These are phyloP conservation scores for Cuculus canorus DNA, from an alignment of 2,797 vertebrate species.

Conservation along the genomic window DNA sequence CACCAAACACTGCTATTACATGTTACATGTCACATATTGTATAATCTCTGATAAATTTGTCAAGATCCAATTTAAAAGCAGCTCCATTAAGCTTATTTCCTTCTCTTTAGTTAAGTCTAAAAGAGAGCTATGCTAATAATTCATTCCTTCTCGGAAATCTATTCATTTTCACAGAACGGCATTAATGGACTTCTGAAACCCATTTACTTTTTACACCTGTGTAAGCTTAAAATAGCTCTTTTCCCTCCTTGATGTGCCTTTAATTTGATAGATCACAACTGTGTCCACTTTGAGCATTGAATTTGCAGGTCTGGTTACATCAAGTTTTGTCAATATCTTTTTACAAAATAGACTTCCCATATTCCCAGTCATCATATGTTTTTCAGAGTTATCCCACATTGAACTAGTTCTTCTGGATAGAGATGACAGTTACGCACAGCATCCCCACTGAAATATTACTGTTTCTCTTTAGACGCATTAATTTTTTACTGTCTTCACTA, in stretches of 20 bases:
- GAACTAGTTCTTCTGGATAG: background rate
- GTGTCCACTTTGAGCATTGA: background rate
- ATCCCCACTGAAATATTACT: background rate
- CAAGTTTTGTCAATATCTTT: background rate
- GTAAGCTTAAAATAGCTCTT: background rate
- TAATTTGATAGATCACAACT: background rate
- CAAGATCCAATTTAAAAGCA: background rate
- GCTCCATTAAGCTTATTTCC: background rate
- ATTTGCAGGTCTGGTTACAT: background rate
- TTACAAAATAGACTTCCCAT: background rate
- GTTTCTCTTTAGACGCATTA: background rate
- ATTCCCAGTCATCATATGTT: background rate
- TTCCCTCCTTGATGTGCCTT: background rate
- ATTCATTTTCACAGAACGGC: background rate
- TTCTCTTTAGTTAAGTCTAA: background rate
- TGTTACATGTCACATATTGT: background rate
- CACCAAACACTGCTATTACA: rapidly evolving
- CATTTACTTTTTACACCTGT: background rate
- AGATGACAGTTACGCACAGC: background rate
- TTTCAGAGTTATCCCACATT: background rate
- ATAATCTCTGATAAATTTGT: background rate
- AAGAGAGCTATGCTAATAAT: background rate
- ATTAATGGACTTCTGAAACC: background rate
- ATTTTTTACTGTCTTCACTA: background rate
- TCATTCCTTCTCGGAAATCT: background rate